phyloP scores from a whole-genome alignment of 2,113 vertebrate species.

The Protobothrops mucrosquamatus region DNA sequence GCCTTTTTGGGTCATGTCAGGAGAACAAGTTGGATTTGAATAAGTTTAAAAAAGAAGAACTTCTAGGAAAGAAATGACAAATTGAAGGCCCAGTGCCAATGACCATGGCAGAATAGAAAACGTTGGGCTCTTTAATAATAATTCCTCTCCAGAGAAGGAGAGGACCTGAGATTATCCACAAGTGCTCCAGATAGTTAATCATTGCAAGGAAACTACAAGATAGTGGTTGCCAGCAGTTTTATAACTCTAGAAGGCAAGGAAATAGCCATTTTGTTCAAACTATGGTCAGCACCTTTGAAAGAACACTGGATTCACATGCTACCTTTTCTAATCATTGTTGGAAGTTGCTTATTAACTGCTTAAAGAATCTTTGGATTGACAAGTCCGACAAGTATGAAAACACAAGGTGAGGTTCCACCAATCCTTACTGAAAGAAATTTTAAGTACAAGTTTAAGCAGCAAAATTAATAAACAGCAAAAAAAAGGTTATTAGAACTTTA shows the following conservation, averaged over 20 bases:
- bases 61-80: background rate
- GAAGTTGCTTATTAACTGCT: background rate
- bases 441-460: background rate
- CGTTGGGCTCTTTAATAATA: background rate
- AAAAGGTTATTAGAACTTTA: background rate
- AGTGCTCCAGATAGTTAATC: background rate
- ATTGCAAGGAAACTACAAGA: background rate
- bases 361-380: background rate
- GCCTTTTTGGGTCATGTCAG: background rate
- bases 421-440: background rate
- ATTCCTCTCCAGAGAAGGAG: background rate
- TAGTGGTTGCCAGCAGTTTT: background rate
- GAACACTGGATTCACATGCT: background rate
- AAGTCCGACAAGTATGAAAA: background rate
- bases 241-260: background rate
- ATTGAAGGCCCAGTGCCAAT: background rate
- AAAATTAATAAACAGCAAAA: background rate
- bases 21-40: background rate
- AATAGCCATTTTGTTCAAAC: background rate
- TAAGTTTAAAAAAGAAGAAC: background rate
- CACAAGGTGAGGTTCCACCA: background rate
- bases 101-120: background rate
- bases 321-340: background rate
- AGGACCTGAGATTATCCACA: background rate
- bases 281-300: background rate